A percentile compares a stretch with the other conserved stretches of the same genome.
Evolutionary conservation across 2,888 invertebrate genomes (phyloP).

Genomic region (Syrphus vitripennis): DNA sequence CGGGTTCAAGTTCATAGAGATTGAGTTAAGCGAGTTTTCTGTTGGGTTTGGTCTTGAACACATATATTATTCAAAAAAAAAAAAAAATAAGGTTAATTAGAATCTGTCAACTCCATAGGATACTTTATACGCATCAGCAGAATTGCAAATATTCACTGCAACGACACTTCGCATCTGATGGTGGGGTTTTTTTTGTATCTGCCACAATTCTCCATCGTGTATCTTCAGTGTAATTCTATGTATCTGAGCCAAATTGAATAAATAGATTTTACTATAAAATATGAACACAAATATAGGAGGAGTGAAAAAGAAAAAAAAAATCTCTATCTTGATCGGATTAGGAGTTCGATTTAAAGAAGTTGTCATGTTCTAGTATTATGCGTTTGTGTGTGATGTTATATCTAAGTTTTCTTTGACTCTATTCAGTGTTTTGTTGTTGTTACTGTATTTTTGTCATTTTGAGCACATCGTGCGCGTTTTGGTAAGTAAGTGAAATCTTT

Average conservation of each 20-base stretch:
- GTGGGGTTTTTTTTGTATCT: background rate
- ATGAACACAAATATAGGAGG: background rate
- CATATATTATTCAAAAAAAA: background rate
- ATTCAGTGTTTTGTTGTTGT: background rate
- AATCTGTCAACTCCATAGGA: slow-evolving; percentile 48
- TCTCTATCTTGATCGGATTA: slow-evolving; percentile 38
- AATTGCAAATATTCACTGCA: slow-evolving; percentile 14
- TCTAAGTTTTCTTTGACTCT: background rate
- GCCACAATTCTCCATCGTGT: background rate
- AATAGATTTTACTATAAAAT: slow-evolving; percentile 29
- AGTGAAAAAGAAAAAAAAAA: background rate
- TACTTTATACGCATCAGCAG: slow-evolving; percentile 8
- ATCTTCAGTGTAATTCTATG: slow-evolving; percentile 1
- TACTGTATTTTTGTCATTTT: slow-evolving; percentile 41
- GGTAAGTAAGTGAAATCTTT: slow-evolving; percentile 61
- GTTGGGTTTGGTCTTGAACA: background rate
- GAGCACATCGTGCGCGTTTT: slow-evolving; percentile 39
- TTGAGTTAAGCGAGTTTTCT: background rate
- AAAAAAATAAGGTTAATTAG: slow-evolving; percentile 57
- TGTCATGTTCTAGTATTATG: slow-evolving; percentile 8
- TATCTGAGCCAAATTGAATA: slow-evolving; percentile 45
- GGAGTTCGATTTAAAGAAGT: slow-evolving; percentile 38
- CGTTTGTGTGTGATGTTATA: background rate
- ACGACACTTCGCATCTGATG: slow-evolving; percentile 1
- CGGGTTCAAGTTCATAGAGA: slow-evolving; percentile 45